A percentile compares a stretch with the other conserved stretches of the same genome.
These are phyloP conservation scores for Oceanodroma leucorhoa DNA, from an alignment of 2,797 vertebrate species.

Conservation along the genomic window DNA sequence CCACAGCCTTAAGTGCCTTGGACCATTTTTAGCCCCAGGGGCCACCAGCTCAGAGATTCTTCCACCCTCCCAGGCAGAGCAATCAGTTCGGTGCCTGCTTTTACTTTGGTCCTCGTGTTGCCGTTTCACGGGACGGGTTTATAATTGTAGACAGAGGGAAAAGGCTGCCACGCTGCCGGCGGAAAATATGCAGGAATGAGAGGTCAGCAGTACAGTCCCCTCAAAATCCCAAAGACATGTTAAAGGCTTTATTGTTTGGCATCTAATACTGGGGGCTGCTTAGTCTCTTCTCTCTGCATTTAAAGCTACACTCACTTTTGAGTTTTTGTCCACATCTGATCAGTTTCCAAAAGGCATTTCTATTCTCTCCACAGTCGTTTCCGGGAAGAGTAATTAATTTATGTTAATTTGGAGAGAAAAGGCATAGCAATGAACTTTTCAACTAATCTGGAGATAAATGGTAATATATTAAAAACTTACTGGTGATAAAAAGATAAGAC, in stretches of 20 bases:
- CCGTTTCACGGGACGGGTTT: background rate
- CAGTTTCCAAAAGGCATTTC: constrained; percentile 44
- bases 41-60: background rate
- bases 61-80: background rate
- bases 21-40: background rate
- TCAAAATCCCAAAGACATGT: background rate
- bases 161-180: background rate
- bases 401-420: constrained; percentile 45
- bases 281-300: constrained; percentile 19
- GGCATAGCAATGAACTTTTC: constrained; percentile 15
- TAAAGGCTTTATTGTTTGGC: constrained; percentile 54
- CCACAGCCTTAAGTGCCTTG: background rate
- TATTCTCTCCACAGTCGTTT: constrained; percentile 27
- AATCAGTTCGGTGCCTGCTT: background rate
- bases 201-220: constrained; percentile 49
- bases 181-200: constrained; percentile 62
- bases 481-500: constrained; percentile 28
- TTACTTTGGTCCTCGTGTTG: background rate
- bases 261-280: constrained; percentile 20
- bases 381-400: constrained; percentile 32
- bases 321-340: background rate
- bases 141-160: background rate
- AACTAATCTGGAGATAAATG: constrained; percentile 26
- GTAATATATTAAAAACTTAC: background rate
- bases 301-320: constrained; percentile 28